A percentile compares a stretch with the other conserved stretches of the same genome.
Conservation (phyloP, 1,140 invertebrate genomes). For the Drosophila biarmipes region DNA sequence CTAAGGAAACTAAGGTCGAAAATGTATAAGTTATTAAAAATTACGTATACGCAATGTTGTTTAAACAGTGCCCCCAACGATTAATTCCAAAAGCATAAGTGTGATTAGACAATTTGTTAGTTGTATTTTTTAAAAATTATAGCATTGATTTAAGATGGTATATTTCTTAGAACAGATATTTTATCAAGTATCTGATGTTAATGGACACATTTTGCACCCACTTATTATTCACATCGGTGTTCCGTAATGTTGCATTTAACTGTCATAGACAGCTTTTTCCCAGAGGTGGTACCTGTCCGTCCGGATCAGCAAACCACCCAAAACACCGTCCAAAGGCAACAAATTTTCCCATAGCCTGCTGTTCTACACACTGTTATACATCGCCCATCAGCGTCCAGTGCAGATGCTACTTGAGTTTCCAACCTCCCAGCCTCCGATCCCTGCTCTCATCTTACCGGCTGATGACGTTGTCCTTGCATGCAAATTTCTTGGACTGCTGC, state of each 20-base stretch:
- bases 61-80: too few relatives aligned
- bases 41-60: too few relatives aligned
- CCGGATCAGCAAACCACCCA: neutral
- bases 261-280: slow-evolving; percentile 22
- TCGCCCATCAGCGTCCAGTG: slow-evolving; percentile 34
- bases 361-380: slow-evolving; percentile 43
- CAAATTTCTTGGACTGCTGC: slow-evolving; percentile 43
- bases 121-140: too few relatives aligned
- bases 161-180: neutral
- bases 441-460: slow-evolving; percentile 18
- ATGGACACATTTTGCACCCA: neutral
- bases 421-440: slow-evolving; percentile 5
- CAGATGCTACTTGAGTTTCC: slow-evolving; percentile 30
- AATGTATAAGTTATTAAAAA: too few relatives aligned
- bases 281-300: slow-evolving; percentile 7
- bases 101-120: too few relatives aligned
- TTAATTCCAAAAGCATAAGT: too few relatives aligned
- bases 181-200: neutral
- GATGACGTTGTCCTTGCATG: slow-evolving; percentile 45
- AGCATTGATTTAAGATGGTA: too few relatives aligned
- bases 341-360: slow-evolving; percentile 30
- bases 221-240: slow-evolving; percentile 17
- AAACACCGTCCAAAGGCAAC: slow-evolving; percentile 6
- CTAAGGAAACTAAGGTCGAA: neutral
- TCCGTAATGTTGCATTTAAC: slow-evolving; percentile 34